Conservation (phyloP, 2,113 vertebrate species). For the Plotosus lineatus region DNA sequence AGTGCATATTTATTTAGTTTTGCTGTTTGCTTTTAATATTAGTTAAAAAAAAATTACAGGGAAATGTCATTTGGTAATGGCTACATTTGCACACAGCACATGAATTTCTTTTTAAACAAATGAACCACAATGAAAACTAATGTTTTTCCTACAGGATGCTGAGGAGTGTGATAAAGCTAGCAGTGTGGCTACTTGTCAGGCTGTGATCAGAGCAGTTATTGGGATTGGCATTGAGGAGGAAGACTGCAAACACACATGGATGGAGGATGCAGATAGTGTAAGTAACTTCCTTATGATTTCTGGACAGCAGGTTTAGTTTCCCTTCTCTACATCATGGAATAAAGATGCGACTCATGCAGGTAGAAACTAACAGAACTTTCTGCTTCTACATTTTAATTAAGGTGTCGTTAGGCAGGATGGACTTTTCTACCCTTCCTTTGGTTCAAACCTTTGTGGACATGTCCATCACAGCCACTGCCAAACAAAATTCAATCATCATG, state of each 20-base stretch:
- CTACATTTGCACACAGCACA: background rate
- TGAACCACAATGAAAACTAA: background rate
- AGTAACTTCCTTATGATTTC: slow-evolving; percentile 19
- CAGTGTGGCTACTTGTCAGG: slow-evolving; percentile 95
- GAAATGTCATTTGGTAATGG: background rate
- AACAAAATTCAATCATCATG: too few relatives aligned
- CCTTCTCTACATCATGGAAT: background rate
- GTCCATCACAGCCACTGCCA: too few relatives aligned
- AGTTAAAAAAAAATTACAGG: background rate
- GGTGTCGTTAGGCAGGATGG: too few relatives aligned
- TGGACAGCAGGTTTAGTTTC: background rate
- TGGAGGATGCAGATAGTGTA: slow-evolving; percentile 98
- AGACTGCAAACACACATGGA: slow-evolving; percentile 97
- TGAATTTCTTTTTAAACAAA: background rate
- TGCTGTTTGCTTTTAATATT: background rate
- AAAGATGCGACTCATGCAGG: too few relatives aligned
- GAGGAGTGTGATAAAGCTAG: slow-evolving; percentile 98
- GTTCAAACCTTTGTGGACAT: too few relatives aligned
- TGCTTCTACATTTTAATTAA: too few relatives aligned
- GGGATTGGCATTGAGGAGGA: slow-evolving; percentile 98
- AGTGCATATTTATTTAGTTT: too few relatives aligned
- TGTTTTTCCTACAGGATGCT: slow-evolving; percentile 77
- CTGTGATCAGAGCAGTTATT: slow-evolving; percentile 90
- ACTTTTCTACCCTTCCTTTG: too few relatives aligned
- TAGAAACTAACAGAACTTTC: too few relatives aligned